These are phyloP conservation scores for Austrolebias charrua DNA, from an alignment of 2,797 vertebrate genomes.

Conservation along the genomic window DNA sequence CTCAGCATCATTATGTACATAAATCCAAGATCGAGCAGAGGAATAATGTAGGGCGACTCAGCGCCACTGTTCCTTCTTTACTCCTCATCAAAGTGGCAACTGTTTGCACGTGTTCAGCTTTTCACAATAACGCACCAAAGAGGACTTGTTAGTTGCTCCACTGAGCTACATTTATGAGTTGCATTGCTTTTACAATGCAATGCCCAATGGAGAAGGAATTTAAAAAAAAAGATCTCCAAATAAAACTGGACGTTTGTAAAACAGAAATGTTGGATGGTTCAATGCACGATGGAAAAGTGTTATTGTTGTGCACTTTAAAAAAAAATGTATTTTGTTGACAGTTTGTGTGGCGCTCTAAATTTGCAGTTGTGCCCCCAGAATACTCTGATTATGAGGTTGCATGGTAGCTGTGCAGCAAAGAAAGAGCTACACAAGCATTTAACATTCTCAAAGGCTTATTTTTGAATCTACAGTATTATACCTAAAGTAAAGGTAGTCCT, in stretches of 20 bases:
- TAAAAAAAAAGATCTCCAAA: constrained; percentile 27
- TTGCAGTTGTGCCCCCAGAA: not conserved
- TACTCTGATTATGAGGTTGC: not conserved
- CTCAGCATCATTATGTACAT: constrained; percentile 20
- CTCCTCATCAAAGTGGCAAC: constrained; percentile 8
- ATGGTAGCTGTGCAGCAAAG: not conserved
- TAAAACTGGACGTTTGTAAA: constrained; percentile 18
- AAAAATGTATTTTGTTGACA: constrained; percentile 4
- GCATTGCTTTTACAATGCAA: constrained; percentile 24
- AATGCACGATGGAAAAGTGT: constrained; percentile 11
- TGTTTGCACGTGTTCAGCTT: constrained; percentile 13
- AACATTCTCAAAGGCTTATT: not conserved
- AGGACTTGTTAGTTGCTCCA: constrained; percentile 33
- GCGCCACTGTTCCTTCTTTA: constrained; percentile 8
- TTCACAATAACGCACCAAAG: constrained; percentile 42
- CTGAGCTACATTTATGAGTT: constrained; percentile 2
- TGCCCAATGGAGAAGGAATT: constrained; percentile 5
- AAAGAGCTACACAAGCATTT: not conserved
- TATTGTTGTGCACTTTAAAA: not conserved
- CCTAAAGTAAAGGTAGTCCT: too few species aligned
- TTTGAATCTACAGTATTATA: too few species aligned
- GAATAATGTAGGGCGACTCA: constrained; percentile 32
- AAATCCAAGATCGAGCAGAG: constrained; percentile 8
- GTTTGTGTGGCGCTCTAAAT: too few species aligned
- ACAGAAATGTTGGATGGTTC: constrained; percentile 2